These are phyloP conservation scores for Laticauda colubrina DNA, from an alignment of 2,113 vertebrate species.

Conservation along the genomic window DNA sequence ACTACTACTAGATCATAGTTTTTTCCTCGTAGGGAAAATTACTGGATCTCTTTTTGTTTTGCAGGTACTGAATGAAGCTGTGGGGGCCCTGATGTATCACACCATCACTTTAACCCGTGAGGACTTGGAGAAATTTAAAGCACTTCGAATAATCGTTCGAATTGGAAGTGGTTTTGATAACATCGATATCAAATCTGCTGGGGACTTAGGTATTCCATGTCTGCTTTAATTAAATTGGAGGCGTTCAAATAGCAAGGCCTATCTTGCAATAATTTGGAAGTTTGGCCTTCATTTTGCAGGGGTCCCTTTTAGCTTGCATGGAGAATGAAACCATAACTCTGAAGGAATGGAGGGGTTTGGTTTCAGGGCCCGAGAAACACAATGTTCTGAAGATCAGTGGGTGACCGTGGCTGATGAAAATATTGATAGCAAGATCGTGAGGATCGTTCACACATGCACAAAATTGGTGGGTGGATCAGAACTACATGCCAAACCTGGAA, in stretches of 20 bases:
- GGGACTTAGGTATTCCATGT: constrained; percentile 84
- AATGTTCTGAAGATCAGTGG: neutral
- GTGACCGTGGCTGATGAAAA: neutral
- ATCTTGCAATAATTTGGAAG: constrained; percentile 4
- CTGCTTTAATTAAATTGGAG: constrained; percentile 11
- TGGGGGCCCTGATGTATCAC: constrained; percentile 98
- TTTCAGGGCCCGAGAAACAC: neutral
- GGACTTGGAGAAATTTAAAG: constrained; percentile 99
- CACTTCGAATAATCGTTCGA: constrained; percentile 94
- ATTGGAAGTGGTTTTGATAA: constrained; percentile 99
- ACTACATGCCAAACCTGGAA: neutral
- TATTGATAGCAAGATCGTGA: neutral
- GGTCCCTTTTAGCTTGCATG: neutral
- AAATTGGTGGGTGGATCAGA: neutral
- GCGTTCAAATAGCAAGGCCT: constrained; percentile 23
- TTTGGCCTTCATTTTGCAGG: neutral
- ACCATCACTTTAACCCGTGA: constrained; percentile 97
- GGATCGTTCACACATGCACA: neutral
- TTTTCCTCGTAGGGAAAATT: neutral
- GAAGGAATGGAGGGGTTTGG: neutral
- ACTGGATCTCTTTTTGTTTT: neutral
- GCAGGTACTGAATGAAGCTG: constrained; percentile 97
- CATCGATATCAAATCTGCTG: constrained; percentile 97
- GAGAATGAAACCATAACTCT: neutral
- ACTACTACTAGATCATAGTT: neutral